Evolutionary conservation across 1,140 invertebrate species (phyloP), one percentile per base, ranked within the genome.

Genomic region (Drosophila cardini): DNA sequence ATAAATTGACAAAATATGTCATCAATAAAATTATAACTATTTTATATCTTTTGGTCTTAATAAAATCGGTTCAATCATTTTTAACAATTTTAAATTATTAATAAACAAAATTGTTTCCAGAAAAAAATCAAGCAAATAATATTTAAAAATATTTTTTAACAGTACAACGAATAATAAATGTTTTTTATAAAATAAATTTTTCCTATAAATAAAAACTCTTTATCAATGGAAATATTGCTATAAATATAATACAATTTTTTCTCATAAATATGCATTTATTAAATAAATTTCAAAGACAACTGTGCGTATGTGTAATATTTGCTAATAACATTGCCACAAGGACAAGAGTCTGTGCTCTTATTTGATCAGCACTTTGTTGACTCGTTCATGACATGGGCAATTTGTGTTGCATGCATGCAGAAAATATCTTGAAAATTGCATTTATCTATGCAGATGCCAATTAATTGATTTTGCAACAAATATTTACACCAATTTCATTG

Each of bases 301-400:
- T 26, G 21, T 34, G 36, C 68, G 60, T 65, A 73, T 80, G 50
- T 40, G 34, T 26, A 83, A 80, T 76, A 48, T 72, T 46, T 70
- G 43, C 73, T 75, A 72, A 72, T 77, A 45, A 55, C 13, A 34
- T 9, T 38, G 5, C 13, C 16, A 34, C 8, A 34, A 56, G 61
- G 15, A 10, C 38, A 45, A 46, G 40, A 26, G 45, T 46, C 34
- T 73, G 53, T 40, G 62, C 42, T 42, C 48, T 56, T 18, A 57
- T 50, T 56, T 60, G 68, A 84, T 58, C 68, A 65, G 48, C 43
- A 45, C 48, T 30, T 58, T 83, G 61, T 82, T 83, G 71, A 83
- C 60, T 79, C 69, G 61, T 42, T 38, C 8, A 9, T 4, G 15
- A 34, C 34, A 63, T 38, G 46, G 34, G 30, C 65, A 69, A 36